phyloP scores from a whole-genome alignment of 35 echinoderm and acorn worm species.

The Heliocidaris tuberculata region DNA sequence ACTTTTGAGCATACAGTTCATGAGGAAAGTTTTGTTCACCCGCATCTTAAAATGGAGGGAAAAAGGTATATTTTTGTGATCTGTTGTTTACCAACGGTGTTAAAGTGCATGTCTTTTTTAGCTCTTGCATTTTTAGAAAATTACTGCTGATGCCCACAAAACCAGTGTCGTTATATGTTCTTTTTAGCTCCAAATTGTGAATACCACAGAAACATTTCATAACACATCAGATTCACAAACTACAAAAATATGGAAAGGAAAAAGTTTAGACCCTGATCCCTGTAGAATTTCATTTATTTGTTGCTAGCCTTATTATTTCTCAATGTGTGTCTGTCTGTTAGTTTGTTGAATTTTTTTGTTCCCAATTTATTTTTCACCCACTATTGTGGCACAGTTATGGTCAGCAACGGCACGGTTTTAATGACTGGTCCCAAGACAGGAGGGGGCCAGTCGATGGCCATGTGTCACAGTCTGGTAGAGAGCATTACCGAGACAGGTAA shows the following conservation, averaged over 20 bases:
- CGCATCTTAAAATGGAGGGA: background rate
- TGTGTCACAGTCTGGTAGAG: constrained; percentile 22
- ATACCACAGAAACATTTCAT: background rate
- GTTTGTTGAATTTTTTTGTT: constrained; percentile 40
- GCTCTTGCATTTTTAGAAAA: background rate
- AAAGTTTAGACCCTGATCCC: background rate
- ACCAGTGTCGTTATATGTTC: background rate
- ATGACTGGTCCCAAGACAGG: constrained; percentile 31
- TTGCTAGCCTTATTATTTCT: constrained; percentile 26
- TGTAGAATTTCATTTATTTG: background rate
- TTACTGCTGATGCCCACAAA: background rate
- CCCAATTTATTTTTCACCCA: constrained; percentile 37
- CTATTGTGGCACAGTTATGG: constrained; percentile 44
- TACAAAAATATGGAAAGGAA: background rate
- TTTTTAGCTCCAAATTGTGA: background rate
- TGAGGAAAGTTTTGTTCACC: too few species aligned
- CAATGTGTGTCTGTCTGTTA: background rate
- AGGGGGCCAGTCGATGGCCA: constrained; percentile 49
- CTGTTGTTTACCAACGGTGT: background rate
- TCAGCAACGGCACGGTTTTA: constrained; percentile 30
- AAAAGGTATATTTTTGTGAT: background rate
- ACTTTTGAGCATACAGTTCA: too few species aligned
- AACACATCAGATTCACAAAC: background rate
- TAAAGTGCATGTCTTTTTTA: background rate
- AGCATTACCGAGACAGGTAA: constrained; percentile 49